Evolutionary conservation across 2,888 invertebrate species (phyloP).

Genomic region (Mactromeris polynyma): DNA sequence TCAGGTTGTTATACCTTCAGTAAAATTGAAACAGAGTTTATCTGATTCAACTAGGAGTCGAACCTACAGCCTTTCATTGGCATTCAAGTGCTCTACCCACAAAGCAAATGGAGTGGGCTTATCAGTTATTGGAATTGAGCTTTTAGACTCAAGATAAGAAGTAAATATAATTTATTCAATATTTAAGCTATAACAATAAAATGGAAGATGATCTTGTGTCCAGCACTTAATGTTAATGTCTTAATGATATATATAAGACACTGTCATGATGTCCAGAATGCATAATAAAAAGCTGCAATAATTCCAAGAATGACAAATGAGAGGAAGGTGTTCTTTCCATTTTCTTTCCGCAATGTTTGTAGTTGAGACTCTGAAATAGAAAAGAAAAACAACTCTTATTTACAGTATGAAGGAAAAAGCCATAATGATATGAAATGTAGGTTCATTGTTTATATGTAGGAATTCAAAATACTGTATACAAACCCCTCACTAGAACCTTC

Average conservation of each 20-base stretch:
- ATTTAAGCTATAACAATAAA: neutral
- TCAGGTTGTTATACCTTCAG: too few species aligned
- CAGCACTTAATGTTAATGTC: neutral
- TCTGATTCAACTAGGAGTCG: too few species aligned
- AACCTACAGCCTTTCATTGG: too few species aligned
- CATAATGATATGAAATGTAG: too few species aligned
- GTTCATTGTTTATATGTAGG: too few species aligned
- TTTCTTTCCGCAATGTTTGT: constrained; percentile 51
- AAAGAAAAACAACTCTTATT: constrained; percentile 1
- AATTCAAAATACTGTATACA: too few species aligned
- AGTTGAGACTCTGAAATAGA: constrained; percentile 55
- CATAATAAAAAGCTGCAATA: constrained; percentile 49
- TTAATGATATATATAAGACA: neutral
- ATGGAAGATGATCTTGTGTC: constrained; percentile 1
- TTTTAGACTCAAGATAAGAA: too few species aligned
- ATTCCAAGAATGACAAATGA: constrained; percentile 59
- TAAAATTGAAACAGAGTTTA: too few species aligned
- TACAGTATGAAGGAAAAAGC: neutral
- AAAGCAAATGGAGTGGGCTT: too few species aligned
- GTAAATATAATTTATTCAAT: neutral
- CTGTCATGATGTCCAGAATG: constrained; percentile 23
- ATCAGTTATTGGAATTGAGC: too few species aligned
- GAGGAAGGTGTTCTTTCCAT: constrained; percentile 58
- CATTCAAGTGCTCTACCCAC: too few species aligned
- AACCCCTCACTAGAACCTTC: too few species aligned